Evolutionary conservation across 2,888 invertebrate genomes (phyloP).

Genomic region (Leptinotarsa rubiginosa): DNA sequence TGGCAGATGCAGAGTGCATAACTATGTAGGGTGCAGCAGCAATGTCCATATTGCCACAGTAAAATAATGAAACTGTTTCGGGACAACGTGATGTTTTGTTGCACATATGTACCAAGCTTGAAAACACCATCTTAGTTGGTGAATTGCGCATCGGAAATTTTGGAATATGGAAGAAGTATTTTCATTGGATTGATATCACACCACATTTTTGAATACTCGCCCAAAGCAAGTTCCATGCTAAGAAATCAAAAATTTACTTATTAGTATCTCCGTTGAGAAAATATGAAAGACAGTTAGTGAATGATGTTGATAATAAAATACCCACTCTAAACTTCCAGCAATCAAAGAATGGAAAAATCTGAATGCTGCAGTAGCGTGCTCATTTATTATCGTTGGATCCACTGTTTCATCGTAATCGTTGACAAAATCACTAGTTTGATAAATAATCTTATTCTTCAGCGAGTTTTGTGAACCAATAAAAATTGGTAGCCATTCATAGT

Average conservation of each 20-base stretch:
- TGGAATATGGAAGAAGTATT: no score
- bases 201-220: no score
- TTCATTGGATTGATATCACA: no score
- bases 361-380: constrained; percentile 79
- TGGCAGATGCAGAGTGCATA: no score
- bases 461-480: constrained; percentile 77
- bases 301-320: constrained; percentile 39
- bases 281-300: neutral
- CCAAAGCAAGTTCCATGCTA: no score
- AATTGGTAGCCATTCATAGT: constrained; percentile 82
- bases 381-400: constrained; percentile 75
- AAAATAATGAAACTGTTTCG: no score
- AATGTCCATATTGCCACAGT: no score
- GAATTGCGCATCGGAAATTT: no score
- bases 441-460: constrained; percentile 73
- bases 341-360: constrained; percentile 81
- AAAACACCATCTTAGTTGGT: no score
- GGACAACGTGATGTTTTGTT: no score
- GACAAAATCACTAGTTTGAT: constrained; percentile 71
- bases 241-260: neutral
- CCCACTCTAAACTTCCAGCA: constrained; percentile 77
- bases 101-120: no score
- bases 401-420: constrained; percentile 77
- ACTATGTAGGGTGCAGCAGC: no score
- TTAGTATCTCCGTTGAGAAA: neutral